Evolutionary conservation across 2,888 invertebrate genomes (phyloP).

Genomic region (Drosophila aldrichi): DNA sequence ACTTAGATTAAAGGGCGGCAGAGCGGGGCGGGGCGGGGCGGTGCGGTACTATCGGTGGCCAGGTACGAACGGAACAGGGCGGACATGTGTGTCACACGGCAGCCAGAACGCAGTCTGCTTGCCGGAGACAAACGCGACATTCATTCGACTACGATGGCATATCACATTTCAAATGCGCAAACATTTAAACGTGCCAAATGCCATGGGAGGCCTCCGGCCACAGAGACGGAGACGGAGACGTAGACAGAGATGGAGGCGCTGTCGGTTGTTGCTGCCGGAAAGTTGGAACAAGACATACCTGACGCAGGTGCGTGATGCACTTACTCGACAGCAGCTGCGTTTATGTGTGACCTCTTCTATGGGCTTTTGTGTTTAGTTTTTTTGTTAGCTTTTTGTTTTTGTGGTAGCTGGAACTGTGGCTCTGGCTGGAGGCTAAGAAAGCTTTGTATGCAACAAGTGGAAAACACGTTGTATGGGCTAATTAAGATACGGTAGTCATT

Average conservation of each 20-base stretch:
- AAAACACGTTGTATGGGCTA: slow-evolving; percentile 42
- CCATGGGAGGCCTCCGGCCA: slow-evolving; percentile 11
- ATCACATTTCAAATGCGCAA: slow-evolving; percentile 63
- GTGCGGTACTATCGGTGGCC: neutral
- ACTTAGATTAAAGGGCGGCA: slow-evolving; percentile 28
- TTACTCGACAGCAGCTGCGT: slow-evolving; percentile 10
- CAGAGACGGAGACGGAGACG: neutral
- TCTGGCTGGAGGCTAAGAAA: neutral
- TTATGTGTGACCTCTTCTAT: slow-evolving; percentile 8
- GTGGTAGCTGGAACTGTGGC: neutral
- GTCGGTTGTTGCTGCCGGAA: slow-evolving; percentile 24
- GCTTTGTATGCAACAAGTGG: slow-evolving; percentile 48
- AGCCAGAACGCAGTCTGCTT: slow-evolving; percentile 19
- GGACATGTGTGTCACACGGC: slow-evolving; percentile 32
- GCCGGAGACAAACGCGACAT: slow-evolving; percentile 30
- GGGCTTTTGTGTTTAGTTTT: neutral
- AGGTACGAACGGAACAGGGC: neutral
- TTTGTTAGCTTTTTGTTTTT: neutral
- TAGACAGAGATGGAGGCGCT: neutral
- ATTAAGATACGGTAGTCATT: slow-evolving; percentile 39
- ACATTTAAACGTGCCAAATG: slow-evolving; percentile 55
- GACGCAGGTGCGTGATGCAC: slow-evolving; percentile 44
- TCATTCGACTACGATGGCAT: slow-evolving; percentile 33
- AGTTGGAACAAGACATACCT: slow-evolving; percentile 13
- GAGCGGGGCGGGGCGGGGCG: too few relatives aligned